Conservation (phyloP, 2,797 vertebrate species). For the Tragopan temminckii region DNA sequence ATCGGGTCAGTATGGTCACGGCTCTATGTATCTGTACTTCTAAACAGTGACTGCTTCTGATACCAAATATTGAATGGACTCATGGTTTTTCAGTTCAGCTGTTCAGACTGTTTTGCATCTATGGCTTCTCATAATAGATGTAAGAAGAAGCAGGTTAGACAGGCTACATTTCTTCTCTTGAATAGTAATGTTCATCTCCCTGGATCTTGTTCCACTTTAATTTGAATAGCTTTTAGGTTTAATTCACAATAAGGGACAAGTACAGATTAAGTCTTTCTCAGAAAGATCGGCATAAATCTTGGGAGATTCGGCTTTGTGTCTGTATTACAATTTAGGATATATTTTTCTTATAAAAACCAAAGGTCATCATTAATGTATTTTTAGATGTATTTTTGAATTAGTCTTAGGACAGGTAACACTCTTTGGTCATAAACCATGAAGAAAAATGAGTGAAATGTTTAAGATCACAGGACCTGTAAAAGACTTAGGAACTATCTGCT, state of each 20-base stretch:
- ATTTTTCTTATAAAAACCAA: not conserved
- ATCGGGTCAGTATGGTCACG: not conserved
- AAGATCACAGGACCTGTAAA: not conserved
- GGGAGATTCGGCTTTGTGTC: not conserved
- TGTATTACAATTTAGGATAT: not conserved
- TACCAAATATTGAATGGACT: not conserved
- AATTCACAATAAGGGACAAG: not conserved
- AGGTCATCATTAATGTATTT: not conserved
- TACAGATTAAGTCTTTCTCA: not conserved
- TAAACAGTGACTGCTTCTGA: not conserved
- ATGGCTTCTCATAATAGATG: not conserved
- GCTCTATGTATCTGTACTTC: not conserved
- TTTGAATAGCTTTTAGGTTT: not conserved
- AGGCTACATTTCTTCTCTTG: not conserved
- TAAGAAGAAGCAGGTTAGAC: not conserved
- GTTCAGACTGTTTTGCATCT: not conserved
- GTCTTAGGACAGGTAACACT: not conserved
- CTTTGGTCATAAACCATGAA: not conserved
- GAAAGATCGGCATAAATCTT: not conserved
- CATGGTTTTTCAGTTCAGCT: not conserved
- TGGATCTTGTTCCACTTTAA: not conserved
- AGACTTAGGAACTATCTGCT: not conserved
- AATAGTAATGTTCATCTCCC: not conserved
- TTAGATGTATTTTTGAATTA: not conserved
- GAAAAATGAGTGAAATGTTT: not conserved